Evolutionary conservation across 2,888 invertebrate genomes (phyloP), one percentile per base, ranked within the genome.

Genomic region (Callimorpha dominula): DNA sequence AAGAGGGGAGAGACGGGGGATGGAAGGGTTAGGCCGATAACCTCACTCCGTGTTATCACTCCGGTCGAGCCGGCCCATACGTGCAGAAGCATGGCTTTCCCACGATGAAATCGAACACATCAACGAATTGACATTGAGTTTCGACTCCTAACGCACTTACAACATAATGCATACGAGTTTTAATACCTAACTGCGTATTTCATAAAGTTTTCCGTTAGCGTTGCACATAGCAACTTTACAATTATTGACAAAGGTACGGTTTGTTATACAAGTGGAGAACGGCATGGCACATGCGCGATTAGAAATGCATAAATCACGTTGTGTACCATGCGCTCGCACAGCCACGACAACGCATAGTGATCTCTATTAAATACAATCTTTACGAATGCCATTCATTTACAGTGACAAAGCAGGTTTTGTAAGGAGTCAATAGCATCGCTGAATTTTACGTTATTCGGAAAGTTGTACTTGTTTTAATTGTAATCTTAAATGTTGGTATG

Each of bases 241-340:
- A 82, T 80, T 85, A 78, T 81, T 78, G 76, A 75, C 76, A 76
- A 65, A 72, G 72, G 78, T 73, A 78, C 63, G 77, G 73, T 80
- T 81, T 81, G 82, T 90, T 90, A 88, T 88, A 87, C 87, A 91
- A 90, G 67, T 65, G 71, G 65, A 73, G 72, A 78, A 69, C 77
- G 74, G 76, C 79, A 72, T 67, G 81, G 85, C 86, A 86, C 87
- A 88, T 86, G 87, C 81, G 84, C 89, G 88, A 90, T 91, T 91
- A 87, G 89, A 88, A 88, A 87, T 87, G 88, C 86, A 89, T 84
- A 87, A 86, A 89, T 91, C 92, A 92, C 92, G 91, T 92, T 92
- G 87, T 82, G 75, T 68, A 81, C 81, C 89, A 91, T 88, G 92
- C 89, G 88, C 86, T 60, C 52, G 83, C 85, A 85, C 85, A 78